phyloP scores from a whole-genome alignment of 2,113 vertebrate genomes.

The Galeopterus variegatus region DNA sequence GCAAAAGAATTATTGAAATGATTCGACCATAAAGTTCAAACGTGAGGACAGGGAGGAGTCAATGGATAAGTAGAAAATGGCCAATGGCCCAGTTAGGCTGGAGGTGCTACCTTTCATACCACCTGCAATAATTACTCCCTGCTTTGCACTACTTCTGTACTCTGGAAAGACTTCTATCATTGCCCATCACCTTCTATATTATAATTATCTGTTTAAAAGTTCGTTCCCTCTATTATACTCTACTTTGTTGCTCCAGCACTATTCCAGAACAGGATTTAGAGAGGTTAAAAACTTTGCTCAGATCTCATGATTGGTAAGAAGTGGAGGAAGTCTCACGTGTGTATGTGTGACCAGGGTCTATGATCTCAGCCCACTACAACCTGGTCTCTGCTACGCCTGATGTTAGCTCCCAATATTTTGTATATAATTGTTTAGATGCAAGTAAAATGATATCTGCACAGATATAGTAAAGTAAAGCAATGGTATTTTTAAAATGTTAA shows the following conservation, averaged over 20 bases:
- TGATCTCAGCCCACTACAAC: neutral
- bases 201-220: neutral
- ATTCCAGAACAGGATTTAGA: neutral
- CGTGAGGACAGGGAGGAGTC: neutral
- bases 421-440: neutral
- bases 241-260: neutral
- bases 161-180: neutral
- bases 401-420: neutral
- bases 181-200: neutral
- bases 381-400: neutral
- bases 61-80: neutral
- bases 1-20: neutral
- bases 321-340: neutral
- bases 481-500: slow-evolving; percentile 1
- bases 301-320: neutral
- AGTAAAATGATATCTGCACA: slow-evolving; percentile 7
- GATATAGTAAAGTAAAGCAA: neutral
- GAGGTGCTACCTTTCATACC: neutral
- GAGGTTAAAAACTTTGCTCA: neutral
- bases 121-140: neutral
- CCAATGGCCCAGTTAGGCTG: neutral
- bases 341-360: neutral
- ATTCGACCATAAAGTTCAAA: neutral
- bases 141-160: neutral
- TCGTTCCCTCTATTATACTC: neutral